phyloP scores from a whole-genome alignment of 2,797 vertebrate species.

The Platalea minor region DNA sequence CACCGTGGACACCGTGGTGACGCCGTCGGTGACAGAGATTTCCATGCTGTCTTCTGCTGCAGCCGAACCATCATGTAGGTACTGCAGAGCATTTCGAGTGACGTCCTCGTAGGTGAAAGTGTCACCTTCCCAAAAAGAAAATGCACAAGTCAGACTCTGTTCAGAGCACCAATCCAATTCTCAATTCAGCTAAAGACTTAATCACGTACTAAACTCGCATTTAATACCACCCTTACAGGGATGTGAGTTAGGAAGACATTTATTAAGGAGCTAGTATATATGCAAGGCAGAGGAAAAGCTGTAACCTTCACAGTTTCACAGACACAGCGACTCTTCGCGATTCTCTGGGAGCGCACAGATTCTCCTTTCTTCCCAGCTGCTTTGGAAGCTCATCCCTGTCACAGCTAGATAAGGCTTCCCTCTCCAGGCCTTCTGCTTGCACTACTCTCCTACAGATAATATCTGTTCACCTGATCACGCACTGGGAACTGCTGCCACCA shows the following conservation, averaged over 20 bases:
- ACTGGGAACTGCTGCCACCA: neutral
- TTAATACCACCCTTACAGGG: neutral
- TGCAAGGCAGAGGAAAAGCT: neutral
- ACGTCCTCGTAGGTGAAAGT: slow-evolving; percentile 88
- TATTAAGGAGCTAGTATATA: neutral
- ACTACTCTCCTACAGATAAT: neutral
- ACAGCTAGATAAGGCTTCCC: neutral
- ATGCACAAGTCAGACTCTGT: neutral
- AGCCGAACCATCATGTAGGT: slow-evolving; percentile 84
- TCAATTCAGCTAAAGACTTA: neutral
- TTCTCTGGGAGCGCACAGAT: neutral
- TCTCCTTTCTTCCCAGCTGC: neutral
- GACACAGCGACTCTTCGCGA: accelerated
- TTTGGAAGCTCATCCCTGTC: neutral
- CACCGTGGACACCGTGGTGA: slow-evolving; percentile 76
- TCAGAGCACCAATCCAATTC: neutral
- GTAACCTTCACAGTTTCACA: neutral
- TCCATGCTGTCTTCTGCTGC: slow-evolving; percentile 84
- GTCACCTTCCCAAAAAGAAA: slow-evolving; percentile 80
- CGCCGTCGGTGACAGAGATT: slow-evolving; percentile 88
- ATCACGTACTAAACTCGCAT: neutral
- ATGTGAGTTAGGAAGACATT: neutral
- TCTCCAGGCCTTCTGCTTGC: neutral
- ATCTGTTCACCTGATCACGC: neutral
- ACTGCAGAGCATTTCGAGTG: slow-evolving; percentile 82